Evolutionary conservation across 1,140 invertebrate species (phyloP), one percentile per base, ranked within the genome.

Genomic region (Theocolax elegans): DNA sequence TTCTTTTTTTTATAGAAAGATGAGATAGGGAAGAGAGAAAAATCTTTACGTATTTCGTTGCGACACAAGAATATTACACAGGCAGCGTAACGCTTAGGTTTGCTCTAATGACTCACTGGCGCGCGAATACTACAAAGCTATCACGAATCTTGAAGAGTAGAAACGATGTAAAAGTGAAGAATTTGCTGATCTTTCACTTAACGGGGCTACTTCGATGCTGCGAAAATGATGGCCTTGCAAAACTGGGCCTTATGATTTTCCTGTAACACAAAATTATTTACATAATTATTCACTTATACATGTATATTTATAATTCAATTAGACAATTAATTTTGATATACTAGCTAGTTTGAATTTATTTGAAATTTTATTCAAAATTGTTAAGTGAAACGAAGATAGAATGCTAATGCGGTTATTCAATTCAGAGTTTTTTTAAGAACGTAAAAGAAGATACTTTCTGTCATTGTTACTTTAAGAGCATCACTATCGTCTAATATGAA

Each of bases 1-100:
- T 23, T 63, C 31, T 35, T 71, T 58, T 64, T 21, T 23, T 27
- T 40, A 40, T 59, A 49, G 23, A 65, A 58, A 53, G 49, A 59
- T 49, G 42, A 71, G 51, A 65, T 58, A 64, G 31, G 44, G 51
- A 58, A 71, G 53, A 58, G 60, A 65, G 60, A 46, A 64, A 64
- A 71, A 71, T 70, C 44, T 64, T 71, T 71, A 71, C 60, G 59
- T 71, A 65, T 65, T 71, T 71, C 68, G 53, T 71, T 71, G 68
- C 68, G 60, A 68, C 59, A 64, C 59, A 71, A 71, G 23, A 65
- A 63, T 56, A 69, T 69, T 69, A 69, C 40, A 69, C 49, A 69
- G 46, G 59, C 65, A 23, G 67, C 65, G 29, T 69, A 46, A 69
- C 38, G 59, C 40, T 54, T 35, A 69, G 13, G 60, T 63, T 63